Base-by-base conservation (phyloP, 2,797 vertebrate species). In the Rhadinocentrus ornatus region DNA sequence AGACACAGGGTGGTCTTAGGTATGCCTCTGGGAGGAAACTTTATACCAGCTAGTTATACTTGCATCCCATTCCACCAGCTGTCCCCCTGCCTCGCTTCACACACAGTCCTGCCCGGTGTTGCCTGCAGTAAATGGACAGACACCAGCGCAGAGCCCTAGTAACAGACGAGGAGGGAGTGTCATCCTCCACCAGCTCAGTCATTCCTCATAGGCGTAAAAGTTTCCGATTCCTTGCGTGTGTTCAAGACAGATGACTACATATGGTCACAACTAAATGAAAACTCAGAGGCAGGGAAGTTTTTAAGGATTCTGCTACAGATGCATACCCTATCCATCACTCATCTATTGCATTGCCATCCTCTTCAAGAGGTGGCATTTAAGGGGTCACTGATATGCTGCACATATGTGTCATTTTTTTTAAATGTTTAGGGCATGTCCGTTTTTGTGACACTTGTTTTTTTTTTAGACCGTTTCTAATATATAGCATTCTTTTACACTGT, bases 11-110 rank as follows among this genome's bases (percentile, higher is more conserved):
- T 87, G 81, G 75, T 83, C 82, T 77, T 55, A 44, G 76, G 65
- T 75, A 46, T 71, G 79, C 74, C 50, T 86, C 74, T 61, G 76
- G 65, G 78, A 74, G 76, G 89, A 91, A 92, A 93, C 90, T 90
- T 89, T 86, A 92, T 82, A 89, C 86, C 84, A 81, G 69, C 60
- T 82, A 83, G 89, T 83, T 71, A 81, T 80, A 82, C 86, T 85
- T 85, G 80, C 84, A 89, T 87, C 86, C 87, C 82, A 74, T 77
- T 79, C 78, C 84, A 78, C 83, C 91, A 93, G 91, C 86, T 93
- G 92, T 91, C 90, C 85, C 71, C 20, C 56, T 65, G 66, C 75
- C 71, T 86, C 37, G 67, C 80, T 77, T 68, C 78, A 69, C 63
- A 77, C 64, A 68, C 70, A 61, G 62, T 61, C 72, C 65, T 74